Evolutionary conservation across 2,113 vertebrate genomes (phyloP).

Genomic region (Plectropomus leopardus): DNA sequence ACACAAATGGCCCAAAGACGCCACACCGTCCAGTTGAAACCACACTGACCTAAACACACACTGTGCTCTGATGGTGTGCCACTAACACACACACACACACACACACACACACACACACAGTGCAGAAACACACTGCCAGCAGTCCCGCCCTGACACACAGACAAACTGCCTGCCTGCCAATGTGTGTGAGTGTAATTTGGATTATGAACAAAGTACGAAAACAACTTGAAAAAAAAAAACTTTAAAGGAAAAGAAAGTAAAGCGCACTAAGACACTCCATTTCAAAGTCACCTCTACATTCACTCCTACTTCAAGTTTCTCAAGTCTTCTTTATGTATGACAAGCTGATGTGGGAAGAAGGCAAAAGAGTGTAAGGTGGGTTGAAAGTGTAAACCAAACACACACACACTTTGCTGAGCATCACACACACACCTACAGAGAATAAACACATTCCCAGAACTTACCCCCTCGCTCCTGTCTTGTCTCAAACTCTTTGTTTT

Average conservation of each 20-base stretch:
- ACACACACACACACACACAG: not conserved
- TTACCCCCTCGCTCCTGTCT: slow-evolving; percentile 59
- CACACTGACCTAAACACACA: slow-evolving; percentile 27
- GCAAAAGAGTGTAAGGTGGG: not conserved
- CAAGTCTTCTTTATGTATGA: slow-evolving; percentile 32
- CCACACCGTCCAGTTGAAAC: slow-evolving; percentile 40
- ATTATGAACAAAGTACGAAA: slow-evolving; percentile 8
- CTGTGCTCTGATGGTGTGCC: slow-evolving; percentile 27
- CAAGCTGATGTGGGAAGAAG: slow-evolving; percentile 3
- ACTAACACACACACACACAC: not conserved
- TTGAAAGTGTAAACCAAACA: slow-evolving; percentile 7
- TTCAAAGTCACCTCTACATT: slow-evolving; percentile 30
- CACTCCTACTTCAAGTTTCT: not conserved
- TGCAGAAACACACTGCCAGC: not conserved
- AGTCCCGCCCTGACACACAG: slow-evolving; percentile 15
- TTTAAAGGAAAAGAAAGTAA: slow-evolving; percentile 1
- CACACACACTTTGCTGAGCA: not conserved
- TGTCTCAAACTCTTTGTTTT: slow-evolving; percentile 21
- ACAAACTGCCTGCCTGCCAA: slow-evolving; percentile 6
- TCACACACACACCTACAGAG: not conserved
- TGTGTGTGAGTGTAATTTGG: not conserved
- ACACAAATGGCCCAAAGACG: slow-evolving; percentile 43
- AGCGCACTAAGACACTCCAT: slow-evolving; percentile 6
- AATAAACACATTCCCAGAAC: slow-evolving; percentile 42
- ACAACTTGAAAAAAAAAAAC: not conserved